phyloP scores from a whole-genome alignment of 2,113 vertebrate species.

The Ranitomeya variabilis region DNA sequence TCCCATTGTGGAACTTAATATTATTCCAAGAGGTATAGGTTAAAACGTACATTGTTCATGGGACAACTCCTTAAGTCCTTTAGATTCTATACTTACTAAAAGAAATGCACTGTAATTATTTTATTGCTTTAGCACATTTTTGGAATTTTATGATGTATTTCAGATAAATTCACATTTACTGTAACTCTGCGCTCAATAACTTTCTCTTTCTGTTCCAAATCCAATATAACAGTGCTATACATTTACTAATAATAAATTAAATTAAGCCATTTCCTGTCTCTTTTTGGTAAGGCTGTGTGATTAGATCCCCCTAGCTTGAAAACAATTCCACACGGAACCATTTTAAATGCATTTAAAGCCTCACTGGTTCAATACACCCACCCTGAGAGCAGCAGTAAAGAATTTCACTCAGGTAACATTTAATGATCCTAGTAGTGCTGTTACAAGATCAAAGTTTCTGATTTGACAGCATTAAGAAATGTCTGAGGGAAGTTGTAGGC shows the following conservation, averaged over 20 bases:
- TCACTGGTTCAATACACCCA: conserved; percentile 49
- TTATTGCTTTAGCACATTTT: conserved; percentile 8
- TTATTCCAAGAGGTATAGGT: no score
- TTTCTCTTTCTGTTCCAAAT: conserved; percentile 23
- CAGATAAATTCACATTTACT: conserved; percentile 38
- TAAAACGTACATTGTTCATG: no score
- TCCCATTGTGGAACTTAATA: no score
- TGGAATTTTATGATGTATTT: conserved; percentile 37
- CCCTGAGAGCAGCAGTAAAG: conserved; percentile 49
- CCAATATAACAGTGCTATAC: conserved; percentile 21
- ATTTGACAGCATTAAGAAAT: conserved; percentile 52
- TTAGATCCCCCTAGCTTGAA: conserved; percentile 49
- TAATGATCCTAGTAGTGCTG: conserved; percentile 53
- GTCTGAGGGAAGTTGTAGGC: conserved; percentile 47
- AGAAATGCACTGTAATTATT: conserved; percentile 20
- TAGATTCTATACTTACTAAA: conserved; percentile 14
- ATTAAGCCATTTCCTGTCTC: conserved; percentile 47
- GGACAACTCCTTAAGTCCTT: background rate
- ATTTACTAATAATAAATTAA: conserved; percentile 44
- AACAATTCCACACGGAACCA: conserved; percentile 48
- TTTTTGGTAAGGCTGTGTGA: conserved; percentile 47
- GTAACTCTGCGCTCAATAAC: conserved; percentile 42
- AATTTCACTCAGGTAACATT: conserved; percentile 56
- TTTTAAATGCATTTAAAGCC: conserved; percentile 54
- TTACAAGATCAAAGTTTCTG: conserved; percentile 53